Conservation (phyloP, 1,140 invertebrate genomes). For the Ptiloglossa arizonensis region DNA sequence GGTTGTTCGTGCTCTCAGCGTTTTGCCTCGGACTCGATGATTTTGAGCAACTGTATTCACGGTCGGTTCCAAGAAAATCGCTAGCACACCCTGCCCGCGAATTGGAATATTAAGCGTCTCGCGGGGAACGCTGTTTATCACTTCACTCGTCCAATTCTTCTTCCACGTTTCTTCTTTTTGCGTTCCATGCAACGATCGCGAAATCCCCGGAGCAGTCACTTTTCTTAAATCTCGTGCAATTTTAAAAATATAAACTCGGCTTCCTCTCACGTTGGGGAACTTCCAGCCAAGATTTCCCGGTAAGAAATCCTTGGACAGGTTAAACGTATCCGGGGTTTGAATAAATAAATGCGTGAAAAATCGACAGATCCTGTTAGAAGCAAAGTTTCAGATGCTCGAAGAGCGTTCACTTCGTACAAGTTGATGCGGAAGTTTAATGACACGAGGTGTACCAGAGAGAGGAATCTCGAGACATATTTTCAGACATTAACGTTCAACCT, state of each 20-base stretch:
- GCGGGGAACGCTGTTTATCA: not conserved
- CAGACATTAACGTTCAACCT: no score
- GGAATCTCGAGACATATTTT: no score
- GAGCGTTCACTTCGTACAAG: no score
- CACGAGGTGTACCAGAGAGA: no score
- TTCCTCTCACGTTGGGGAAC: not conserved
- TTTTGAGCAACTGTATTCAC: constrained; percentile 14
- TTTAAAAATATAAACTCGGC: constrained; percentile 20
- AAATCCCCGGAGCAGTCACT: not conserved
- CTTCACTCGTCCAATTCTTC: not conserved
- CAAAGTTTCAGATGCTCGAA: not conserved
- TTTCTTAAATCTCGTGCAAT: constrained; percentile 29
- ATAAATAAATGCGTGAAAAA: constrained; percentile 17
- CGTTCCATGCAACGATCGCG: not conserved
- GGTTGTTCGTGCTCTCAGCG: constrained; percentile 4
- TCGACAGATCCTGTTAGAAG: not conserved
- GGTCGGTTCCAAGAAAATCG: no score
- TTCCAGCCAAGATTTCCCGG: constrained; percentile 20
- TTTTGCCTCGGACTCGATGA: not conserved
- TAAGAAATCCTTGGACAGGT: constrained; percentile 11
- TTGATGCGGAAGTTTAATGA: no score
- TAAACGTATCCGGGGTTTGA: constrained; percentile 24
- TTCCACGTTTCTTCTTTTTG: not conserved
- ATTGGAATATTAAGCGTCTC: no score
- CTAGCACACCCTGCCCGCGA: no score